Percentiles rank a stretch among this genome's conserved stretches.
phyloP scores from a whole-genome alignment of 2,888 invertebrate species.

The Drosophila mulleri region DNA sequence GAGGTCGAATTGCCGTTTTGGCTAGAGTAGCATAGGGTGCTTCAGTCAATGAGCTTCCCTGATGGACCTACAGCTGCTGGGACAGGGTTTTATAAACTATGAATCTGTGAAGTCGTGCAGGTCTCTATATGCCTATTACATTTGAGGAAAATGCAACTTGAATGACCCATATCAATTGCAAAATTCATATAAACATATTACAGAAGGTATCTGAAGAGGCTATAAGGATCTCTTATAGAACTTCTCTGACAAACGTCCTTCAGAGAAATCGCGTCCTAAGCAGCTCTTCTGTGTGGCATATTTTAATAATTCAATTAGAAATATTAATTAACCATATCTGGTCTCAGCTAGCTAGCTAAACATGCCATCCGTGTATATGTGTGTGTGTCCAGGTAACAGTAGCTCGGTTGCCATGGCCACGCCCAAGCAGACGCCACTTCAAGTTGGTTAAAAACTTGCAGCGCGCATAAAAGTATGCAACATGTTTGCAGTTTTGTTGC shows the following conservation, averaged over 20 bases:
- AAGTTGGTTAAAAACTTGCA: conserved; percentile 52
- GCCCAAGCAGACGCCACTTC: conserved; percentile 20
- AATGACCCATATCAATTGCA: no score
- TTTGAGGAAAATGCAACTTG: background rate
- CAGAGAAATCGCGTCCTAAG: background rate
- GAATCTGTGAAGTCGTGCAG: no score
- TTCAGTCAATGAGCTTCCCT: no score
- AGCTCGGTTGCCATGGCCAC: conserved; percentile 2
- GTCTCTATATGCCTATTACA: no score
- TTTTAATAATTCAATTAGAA: conserved; percentile 4
- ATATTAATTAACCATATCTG: conserved; percentile 2
- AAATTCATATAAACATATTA: background rate
- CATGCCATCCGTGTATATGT: background rate
- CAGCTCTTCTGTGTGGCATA: background rate
- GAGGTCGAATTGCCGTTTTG: no score
- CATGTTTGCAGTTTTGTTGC: conserved; percentile 77
- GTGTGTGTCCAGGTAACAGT: background rate
- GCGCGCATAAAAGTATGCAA: conserved; percentile 70
- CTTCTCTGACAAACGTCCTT: background rate
- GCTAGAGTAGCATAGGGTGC: no score
- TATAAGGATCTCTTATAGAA: no score
- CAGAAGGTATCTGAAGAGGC: background rate
- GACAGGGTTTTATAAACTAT: no score
- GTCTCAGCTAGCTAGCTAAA: background rate
- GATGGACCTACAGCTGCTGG: no score